Percentiles rank a stretch among this genome's conserved stretches.
Evolutionary conservation across 2,113 vertebrate species (phyloP).

Genomic region (Varanus komodoensis): DNA sequence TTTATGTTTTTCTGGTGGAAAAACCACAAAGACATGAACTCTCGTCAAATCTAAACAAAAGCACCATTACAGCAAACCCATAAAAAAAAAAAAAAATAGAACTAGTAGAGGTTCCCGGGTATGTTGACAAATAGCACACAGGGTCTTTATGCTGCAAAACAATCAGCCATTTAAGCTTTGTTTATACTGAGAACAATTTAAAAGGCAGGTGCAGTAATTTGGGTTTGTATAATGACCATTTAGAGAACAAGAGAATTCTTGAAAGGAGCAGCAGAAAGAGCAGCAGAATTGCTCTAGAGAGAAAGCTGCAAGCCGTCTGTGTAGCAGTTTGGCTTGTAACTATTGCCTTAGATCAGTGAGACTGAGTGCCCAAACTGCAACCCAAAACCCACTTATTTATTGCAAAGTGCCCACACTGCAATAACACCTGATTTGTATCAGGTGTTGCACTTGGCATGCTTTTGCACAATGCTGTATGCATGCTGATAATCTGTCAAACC

Average conservation of each 20-base stretch:
- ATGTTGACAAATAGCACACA: slow-evolving; percentile 57
- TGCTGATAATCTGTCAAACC: too few species aligned
- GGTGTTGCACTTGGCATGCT: too few species aligned
- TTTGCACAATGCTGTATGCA: too few species aligned
- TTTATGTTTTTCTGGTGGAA: not conserved
- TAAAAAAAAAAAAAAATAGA: slow-evolving; percentile 26
- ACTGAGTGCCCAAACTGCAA: too few species aligned
- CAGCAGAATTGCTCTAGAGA: not conserved
- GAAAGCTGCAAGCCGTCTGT: not conserved
- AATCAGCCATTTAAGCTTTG: slow-evolving; percentile 37
- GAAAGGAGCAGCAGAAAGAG: slow-evolving; percentile 19
- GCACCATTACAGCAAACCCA: slow-evolving; percentile 12
- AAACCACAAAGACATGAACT: slow-evolving; percentile 2
- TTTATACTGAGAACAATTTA: slow-evolving; percentile 49
- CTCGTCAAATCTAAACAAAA: slow-evolving; percentile 47
- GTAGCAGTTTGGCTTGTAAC: not conserved
- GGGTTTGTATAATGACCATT: not conserved
- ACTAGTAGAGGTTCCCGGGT: slow-evolving; percentile 29
- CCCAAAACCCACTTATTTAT: too few species aligned
- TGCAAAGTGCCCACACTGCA: too few species aligned
- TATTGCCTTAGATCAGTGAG: not conserved
- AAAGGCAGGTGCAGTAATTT: slow-evolving; percentile 42
- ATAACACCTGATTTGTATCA: too few species aligned
- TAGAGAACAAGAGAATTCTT: not conserved
- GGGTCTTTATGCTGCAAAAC: slow-evolving; percentile 59